Conservation (phyloP, 1,140 invertebrate genomes). For the Lamellibrachia luymesi region DNA sequence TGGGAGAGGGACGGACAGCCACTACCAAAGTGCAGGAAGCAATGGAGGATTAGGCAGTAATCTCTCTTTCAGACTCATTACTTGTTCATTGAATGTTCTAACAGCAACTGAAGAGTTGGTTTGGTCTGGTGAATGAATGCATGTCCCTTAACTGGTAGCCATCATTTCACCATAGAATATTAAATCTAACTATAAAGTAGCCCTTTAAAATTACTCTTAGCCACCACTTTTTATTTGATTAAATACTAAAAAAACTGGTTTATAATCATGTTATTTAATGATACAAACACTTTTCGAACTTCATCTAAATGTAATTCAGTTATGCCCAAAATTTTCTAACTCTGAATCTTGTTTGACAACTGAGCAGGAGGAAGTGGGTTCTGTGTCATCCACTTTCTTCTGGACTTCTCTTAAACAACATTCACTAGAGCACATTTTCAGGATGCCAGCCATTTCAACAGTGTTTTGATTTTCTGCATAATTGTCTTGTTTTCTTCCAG, state of each 20-base stretch:
- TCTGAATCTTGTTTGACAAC: background rate
- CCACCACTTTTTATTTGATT: background rate
- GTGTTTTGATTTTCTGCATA: background rate
- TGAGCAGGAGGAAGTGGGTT: too few species aligned
- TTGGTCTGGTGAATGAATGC: background rate
- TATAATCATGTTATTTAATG: background rate
- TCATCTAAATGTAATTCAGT: background rate
- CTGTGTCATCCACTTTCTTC: background rate
- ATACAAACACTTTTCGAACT: background rate
- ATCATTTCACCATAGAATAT: background rate
- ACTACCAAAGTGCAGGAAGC: background rate
- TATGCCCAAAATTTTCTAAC: background rate
- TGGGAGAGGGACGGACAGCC: background rate
- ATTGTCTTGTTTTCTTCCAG: conserved; percentile 1
- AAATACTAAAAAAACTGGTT: background rate
- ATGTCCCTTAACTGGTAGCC: background rate
- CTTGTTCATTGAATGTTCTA: background rate
- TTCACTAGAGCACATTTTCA: background rate
- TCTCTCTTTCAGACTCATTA: background rate
- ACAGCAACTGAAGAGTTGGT: background rate
- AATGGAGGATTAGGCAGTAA: background rate
- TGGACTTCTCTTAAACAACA: background rate
- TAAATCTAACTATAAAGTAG: background rate
- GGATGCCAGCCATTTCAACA: background rate
- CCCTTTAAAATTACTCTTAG: background rate